Conservation (phyloP, 1,140 invertebrate species). For the Psix sp. region DNA sequence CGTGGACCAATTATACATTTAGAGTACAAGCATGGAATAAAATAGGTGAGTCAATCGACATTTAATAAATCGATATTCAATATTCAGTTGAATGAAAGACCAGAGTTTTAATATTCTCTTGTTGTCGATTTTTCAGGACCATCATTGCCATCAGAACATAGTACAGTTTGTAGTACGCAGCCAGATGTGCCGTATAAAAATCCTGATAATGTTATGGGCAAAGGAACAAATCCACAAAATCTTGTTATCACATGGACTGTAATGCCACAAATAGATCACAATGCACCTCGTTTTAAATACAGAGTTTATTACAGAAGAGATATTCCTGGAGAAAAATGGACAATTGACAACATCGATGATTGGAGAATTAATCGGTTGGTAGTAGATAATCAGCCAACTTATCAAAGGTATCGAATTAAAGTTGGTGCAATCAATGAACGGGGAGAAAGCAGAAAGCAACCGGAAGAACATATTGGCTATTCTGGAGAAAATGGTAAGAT, state of each 20-base stretch:
- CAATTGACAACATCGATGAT: conserved; percentile 83
- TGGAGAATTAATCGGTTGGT: conserved; percentile 83
- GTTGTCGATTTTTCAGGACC: conserved; percentile 75
- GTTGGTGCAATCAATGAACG: conserved; percentile 93
- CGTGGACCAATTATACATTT: conserved; percentile 98
- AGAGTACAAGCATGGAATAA: conserved; percentile 95
- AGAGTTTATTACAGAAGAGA: conserved; percentile 91
- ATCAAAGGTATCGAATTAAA: conserved; percentile 93
- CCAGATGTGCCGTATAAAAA: conserved; percentile 95
- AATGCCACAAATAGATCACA: conserved; percentile 98
- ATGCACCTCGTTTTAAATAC: conserved; percentile 95
- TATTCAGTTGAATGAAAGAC: background rate
- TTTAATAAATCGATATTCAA: background rate
- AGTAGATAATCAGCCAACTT: conserved; percentile 92
- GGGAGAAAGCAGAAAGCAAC: conserved; percentile 90
- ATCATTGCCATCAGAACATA: conserved; percentile 88
- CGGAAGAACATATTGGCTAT: conserved; percentile 90
- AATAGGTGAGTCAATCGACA: conserved; percentile 79
- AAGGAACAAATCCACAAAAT: conserved; percentile 91
- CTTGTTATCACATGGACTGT: conserved; percentile 96
- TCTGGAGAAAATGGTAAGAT: conserved; percentile 92
- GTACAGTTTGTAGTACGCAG: conserved; percentile 89
- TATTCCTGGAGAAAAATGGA: conserved; percentile 85
- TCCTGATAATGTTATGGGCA: conserved; percentile 94
- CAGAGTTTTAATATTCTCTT: too few species aligned